These are phyloP conservation scores for Stegodyphus mimosarum DNA, from an alignment of 1,140 invertebrate genomes.

Conservation along the genomic window DNA sequence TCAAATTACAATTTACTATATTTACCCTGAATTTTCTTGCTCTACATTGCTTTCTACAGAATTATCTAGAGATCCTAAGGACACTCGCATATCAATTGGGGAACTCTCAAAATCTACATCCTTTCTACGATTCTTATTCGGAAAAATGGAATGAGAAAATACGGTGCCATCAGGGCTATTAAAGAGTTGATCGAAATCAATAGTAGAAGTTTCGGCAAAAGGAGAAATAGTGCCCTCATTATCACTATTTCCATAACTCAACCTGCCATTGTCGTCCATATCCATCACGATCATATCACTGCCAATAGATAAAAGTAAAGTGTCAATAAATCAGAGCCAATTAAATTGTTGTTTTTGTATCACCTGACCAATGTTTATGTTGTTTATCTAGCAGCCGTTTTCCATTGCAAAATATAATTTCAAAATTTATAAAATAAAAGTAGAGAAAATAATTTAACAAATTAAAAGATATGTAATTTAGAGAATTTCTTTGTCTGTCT, in stretches of 20 bases:
- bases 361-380: too few relatives aligned
- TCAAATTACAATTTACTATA: background rate
- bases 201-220: background rate
- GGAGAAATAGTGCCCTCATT: background rate
- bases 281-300: background rate
- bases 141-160: constrained; percentile 17
- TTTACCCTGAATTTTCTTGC: constrained; percentile 48
- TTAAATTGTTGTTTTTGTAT: background rate
- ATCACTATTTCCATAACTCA: constrained; percentile 8
- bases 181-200: constrained; percentile 49
- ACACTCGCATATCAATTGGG: background rate
- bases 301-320: background rate
- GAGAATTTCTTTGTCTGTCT: too few relatives aligned
- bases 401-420: too few relatives aligned
- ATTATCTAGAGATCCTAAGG: background rate
- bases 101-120: constrained; percentile 10
- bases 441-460: too few relatives aligned
- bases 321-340: background rate
- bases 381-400: too few relatives aligned
- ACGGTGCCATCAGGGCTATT: constrained; percentile 11
- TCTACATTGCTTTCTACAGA: constrained; percentile 15
- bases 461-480: too few relatives aligned
- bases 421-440: too few relatives aligned
- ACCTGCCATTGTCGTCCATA: background rate
- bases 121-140: background rate